Percentiles rank a stretch among this genome's conserved stretches.
These are phyloP conservation scores for Synodontis membranacea DNA, from an alignment of 2,113 vertebrate genomes.

Conservation along the genomic window DNA sequence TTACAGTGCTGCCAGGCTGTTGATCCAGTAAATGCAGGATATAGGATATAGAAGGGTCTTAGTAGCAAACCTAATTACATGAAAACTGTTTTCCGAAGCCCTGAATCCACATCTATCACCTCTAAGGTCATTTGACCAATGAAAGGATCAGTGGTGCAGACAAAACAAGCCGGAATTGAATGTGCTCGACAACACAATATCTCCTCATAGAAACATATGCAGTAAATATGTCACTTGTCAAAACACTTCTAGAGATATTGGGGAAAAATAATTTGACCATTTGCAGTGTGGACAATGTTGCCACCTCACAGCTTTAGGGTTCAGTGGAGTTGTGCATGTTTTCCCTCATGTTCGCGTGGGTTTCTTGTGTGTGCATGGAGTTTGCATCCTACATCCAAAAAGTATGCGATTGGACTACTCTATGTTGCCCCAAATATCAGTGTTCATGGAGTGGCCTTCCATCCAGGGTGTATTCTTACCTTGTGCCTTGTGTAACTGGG, in stretches of 20 bases:
- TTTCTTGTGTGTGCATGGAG: not conserved
- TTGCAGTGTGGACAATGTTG: no score
- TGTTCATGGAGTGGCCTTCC: not conserved
- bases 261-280: not conserved
- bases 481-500: not conserved
- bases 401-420: not conserved
- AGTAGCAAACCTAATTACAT: conserved; percentile 46
- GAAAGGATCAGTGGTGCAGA: conserved; percentile 22
- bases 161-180: conserved; percentile 1
- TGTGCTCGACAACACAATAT: not conserved
- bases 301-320: not conserved
- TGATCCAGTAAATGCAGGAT: conserved; percentile 42
- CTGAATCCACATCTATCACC: conserved; percentile 33
- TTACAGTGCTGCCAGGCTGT: conserved; percentile 41
- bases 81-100: conserved; percentile 38
- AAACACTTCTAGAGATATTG: not conserved
- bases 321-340: not conserved
- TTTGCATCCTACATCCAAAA: not conserved
- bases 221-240: not conserved
- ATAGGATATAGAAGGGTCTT: conserved; percentile 40
- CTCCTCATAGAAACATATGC: not conserved
- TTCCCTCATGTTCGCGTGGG: not conserved
- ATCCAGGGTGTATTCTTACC: not conserved
- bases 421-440: not conserved
- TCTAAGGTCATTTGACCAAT: conserved; percentile 34